Evolutionary conservation across 2,113 vertebrate genomes (phyloP).

Genomic region (Phyllopteryx taeniolatus): DNA sequence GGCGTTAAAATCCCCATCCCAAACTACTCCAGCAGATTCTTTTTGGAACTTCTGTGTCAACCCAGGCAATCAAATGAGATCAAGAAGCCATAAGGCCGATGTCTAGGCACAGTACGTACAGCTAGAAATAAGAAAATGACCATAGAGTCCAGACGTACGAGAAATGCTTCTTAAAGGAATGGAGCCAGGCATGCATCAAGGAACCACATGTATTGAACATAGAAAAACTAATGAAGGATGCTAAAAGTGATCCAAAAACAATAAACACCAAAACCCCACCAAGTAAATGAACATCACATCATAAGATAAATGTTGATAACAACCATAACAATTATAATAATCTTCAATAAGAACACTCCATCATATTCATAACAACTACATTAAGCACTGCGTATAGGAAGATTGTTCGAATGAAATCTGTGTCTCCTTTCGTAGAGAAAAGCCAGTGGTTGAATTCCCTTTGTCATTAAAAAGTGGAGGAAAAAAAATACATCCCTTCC

Average conservation of each 20-base stretch:
- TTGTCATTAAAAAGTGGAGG: background rate
- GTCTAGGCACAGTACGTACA: slow-evolving; percentile 65
- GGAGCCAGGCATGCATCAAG: slow-evolving; percentile 67
- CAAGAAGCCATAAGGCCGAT: slow-evolving; percentile 61
- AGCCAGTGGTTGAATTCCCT: background rate
- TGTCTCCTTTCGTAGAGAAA: slow-evolving; percentile 8
- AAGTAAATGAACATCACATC: slow-evolving; percentile 77
- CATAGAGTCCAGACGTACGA: slow-evolving; percentile 54
- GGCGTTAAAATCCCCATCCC: slow-evolving; percentile 18
- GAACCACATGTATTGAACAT: slow-evolving; percentile 56
- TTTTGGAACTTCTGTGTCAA: slow-evolving; percentile 59
- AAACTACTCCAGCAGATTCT: slow-evolving; percentile 14
- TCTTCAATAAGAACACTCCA: slow-evolving; percentile 79
- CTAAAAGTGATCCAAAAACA: slow-evolving; percentile 74
- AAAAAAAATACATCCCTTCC: slow-evolving; percentile 15
- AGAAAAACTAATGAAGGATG: slow-evolving; percentile 57
- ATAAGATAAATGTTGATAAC: slow-evolving; percentile 79
- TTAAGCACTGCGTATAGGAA: slow-evolving; percentile 79
- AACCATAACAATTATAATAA: slow-evolving; percentile 80
- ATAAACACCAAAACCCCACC: slow-evolving; percentile 77
- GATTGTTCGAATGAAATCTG: slow-evolving; percentile 72
- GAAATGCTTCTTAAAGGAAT: slow-evolving; percentile 63
- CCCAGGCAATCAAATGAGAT: slow-evolving; percentile 60
- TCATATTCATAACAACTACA: slow-evolving; percentile 81
- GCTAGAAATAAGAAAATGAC: slow-evolving; percentile 52